These are phyloP conservation scores for Oncorhynchus mykiss DNA, from an alignment of 2,113 vertebrate species.

Conservation along the genomic window DNA sequence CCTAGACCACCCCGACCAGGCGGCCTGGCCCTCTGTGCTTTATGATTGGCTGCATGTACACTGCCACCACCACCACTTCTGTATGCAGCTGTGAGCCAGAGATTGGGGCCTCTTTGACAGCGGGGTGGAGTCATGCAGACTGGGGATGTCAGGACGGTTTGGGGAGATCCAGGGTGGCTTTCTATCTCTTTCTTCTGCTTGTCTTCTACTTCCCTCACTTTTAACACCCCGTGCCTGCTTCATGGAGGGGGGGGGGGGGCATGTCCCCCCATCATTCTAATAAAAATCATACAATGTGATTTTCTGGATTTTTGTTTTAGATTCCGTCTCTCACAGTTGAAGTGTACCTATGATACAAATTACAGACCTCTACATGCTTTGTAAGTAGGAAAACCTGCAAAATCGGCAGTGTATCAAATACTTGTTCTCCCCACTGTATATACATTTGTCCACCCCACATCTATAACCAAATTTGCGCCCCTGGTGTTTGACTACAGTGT, in stretches of 20 bases:
- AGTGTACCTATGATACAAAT: too few relatives aligned
- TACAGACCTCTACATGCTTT: too few relatives aligned
- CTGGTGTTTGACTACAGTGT: too few relatives aligned
- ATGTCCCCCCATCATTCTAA: too few relatives aligned
- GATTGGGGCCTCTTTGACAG: slow-evolving; percentile 11
- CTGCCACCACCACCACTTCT: too few relatives aligned
- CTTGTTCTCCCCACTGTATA: too few relatives aligned
- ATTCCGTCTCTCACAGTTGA: too few relatives aligned
- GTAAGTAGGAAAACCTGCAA: too few relatives aligned
- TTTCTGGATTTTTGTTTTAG: too few relatives aligned
- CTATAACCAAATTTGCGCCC: too few relatives aligned
- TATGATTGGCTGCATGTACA: neutral
- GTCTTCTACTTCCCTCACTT: neutral
- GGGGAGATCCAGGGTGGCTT: neutral
- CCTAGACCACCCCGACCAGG: neutral
- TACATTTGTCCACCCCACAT: neutral
- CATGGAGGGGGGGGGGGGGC: neutral
- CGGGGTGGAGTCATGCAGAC: neutral
- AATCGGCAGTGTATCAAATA: too few relatives aligned
- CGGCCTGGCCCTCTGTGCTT: neutral
- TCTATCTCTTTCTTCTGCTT: slow-evolving; percentile 6
- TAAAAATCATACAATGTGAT: too few relatives aligned
- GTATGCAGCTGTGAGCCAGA: slow-evolving; percentile 22
- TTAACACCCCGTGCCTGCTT: neutral
- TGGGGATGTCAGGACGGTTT: neutral